These are phyloP conservation scores for Alviniconcha marisindica DNA, from an alignment of 1,140 invertebrate species.

Conservation along the genomic window DNA sequence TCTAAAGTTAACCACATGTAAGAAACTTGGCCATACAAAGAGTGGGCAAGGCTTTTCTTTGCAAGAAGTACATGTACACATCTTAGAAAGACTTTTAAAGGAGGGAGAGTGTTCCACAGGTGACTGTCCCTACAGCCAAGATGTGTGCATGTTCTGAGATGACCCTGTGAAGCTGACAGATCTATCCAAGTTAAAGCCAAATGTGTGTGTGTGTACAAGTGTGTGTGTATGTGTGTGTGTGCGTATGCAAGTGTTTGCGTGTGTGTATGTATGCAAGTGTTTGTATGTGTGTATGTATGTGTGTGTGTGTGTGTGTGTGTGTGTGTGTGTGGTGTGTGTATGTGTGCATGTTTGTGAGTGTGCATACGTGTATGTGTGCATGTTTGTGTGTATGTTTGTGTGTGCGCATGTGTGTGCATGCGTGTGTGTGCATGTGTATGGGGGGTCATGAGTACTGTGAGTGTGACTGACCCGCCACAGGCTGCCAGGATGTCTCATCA, in stretches of 20 bases:
- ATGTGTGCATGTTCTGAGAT: too few relatives aligned
- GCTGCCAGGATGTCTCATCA: constrained; percentile 79
- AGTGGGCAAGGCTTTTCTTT: too few relatives aligned
- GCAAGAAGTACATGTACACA: too few relatives aligned
- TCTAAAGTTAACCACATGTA: too few relatives aligned
- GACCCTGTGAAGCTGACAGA: too few relatives aligned
- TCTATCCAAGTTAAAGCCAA: too few relatives aligned
- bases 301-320: not conserved
- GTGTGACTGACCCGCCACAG: constrained; percentile 76
- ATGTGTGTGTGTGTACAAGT: not conserved
- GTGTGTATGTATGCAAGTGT: constrained; percentile 12
- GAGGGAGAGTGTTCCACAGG: too few relatives aligned
- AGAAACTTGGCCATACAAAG: too few relatives aligned
- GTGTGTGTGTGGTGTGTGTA: not conserved
- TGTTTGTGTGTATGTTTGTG: constrained; percentile 3
- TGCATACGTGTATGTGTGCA: constrained; percentile 5
- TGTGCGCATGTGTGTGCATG: not conserved
- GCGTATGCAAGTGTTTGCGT: not conserved
- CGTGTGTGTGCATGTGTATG: not conserved
- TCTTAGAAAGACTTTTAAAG: too few relatives aligned
- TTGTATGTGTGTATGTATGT: not conserved
- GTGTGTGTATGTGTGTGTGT: not conserved
- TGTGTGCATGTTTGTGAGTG: not conserved
- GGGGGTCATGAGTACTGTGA: not conserved
- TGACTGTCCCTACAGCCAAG: too few relatives aligned